phyloP scores from a whole-genome alignment of 2,888 invertebrate species.

The Cremastinae sp. region DNA sequence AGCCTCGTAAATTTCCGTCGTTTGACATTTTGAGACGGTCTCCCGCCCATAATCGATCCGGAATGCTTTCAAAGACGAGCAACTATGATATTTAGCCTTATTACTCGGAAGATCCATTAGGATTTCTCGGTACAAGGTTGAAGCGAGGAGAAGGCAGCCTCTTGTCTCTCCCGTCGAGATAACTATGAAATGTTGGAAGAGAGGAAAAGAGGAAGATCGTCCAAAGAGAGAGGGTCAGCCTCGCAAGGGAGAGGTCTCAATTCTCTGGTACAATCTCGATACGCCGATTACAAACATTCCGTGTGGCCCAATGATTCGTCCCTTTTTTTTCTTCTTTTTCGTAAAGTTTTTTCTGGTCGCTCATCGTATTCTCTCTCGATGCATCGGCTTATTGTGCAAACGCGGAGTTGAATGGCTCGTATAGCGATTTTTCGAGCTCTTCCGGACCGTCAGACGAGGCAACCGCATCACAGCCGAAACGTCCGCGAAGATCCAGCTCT shows the following conservation, averaged over 20 bases:
- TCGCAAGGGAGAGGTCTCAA: conserved; percentile 5
- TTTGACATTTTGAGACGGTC: conserved; percentile 1
- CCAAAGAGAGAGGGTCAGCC: neutral
- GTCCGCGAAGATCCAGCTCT: neutral
- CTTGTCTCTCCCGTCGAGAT: conserved; percentile 28
- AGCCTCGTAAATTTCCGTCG: conserved; percentile 8
- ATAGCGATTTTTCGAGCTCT: conserved; percentile 26
- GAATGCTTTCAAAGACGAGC: conserved; percentile 9
- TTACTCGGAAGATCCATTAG: conserved; percentile 40
- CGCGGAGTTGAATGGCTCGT: conserved; percentile 11
- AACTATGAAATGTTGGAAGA: conserved; percentile 39
- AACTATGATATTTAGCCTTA: neutral
- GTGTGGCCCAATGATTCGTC: conserved; percentile 46
- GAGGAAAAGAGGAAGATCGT: too few species aligned
- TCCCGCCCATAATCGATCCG: too few species aligned
- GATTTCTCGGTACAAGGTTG: conserved; percentile 14
- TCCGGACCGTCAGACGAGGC: neutral
- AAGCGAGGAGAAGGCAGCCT: conserved; percentile 5
- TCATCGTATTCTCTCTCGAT: conserved; percentile 19
- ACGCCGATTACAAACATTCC: conserved; percentile 42
- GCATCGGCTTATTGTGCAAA: conserved; percentile 3
- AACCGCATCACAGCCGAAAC: neutral
- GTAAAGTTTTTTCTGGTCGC: conserved; percentile 14
- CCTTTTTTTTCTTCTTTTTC: conserved; percentile 30
- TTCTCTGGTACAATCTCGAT: conserved; percentile 50